Conservation (phyloP, 2,888 invertebrate genomes). For the Lycophotia porphyrea region DNA sequence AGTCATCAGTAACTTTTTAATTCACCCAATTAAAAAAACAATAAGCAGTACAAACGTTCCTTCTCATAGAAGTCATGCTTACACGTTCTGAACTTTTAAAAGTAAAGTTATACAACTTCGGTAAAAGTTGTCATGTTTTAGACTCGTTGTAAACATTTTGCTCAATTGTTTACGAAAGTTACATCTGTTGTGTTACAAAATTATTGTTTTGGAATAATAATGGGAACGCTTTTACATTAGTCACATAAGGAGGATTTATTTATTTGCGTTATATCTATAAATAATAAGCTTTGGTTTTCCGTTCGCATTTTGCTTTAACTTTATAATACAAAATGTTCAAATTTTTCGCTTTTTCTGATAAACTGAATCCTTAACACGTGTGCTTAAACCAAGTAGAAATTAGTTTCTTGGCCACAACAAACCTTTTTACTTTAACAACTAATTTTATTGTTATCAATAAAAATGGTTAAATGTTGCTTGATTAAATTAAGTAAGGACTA, state of each 20-base stretch:
- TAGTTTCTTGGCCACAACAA: neutral
- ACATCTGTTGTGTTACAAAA: conserved; percentile 43
- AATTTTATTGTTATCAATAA: neutral
- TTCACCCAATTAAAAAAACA: neutral
- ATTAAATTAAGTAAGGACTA: no score
- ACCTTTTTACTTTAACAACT: neutral
- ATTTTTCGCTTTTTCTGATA: neutral
- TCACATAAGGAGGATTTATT: conserved; percentile 31
- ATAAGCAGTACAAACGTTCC: neutral
- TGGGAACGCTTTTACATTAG: conserved; percentile 12
- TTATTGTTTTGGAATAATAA: conserved; percentile 47
- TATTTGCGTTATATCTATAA: neutral
- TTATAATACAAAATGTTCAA: neutral
- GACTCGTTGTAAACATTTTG: conserved; percentile 17
- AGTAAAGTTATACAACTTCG: conserved; percentile 17
- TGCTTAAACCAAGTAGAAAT: neutral
- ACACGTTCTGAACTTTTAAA: conserved; percentile 22
- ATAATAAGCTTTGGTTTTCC: neutral
- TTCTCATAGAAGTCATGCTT: neutral
- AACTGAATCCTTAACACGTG: neutral
- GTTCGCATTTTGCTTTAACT: conserved; percentile 2
- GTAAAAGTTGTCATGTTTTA: conserved; percentile 19
- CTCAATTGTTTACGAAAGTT: conserved; percentile 41
- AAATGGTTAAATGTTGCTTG: neutral
- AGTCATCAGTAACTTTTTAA: neutral